Evolutionary conservation across 1,140 invertebrate species (phyloP).

Genomic region (Penaeus indicus): DNA sequence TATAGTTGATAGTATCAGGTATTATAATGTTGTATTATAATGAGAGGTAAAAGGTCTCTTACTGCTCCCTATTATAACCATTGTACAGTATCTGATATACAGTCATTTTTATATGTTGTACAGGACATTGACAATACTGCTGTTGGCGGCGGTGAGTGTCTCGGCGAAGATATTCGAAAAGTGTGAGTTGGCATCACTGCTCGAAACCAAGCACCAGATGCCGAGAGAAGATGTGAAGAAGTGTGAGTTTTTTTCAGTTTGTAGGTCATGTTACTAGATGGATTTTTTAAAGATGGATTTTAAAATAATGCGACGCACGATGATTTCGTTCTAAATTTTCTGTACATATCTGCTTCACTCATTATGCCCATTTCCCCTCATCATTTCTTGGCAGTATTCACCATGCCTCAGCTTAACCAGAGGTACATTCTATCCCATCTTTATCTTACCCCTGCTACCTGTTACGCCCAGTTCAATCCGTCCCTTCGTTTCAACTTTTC

Average conservation of each 20-base stretch:
- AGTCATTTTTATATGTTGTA: neutral
- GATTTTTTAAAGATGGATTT: neutral
- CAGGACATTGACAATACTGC: neutral
- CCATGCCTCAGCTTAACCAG: neutral
- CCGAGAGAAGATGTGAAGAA: slow-evolving; percentile 34
- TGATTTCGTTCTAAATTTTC: no score
- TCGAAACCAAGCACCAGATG: slow-evolving; percentile 46
- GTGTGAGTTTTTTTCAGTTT: slow-evolving; percentile 44
- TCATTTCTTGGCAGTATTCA: neutral
- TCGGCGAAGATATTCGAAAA: slow-evolving; percentile 57
- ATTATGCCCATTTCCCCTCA: no score
- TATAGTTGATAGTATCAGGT: no score
- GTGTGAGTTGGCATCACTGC: slow-evolving; percentile 51
- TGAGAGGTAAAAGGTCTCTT: no score
- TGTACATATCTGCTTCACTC: no score
- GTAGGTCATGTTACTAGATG: neutral
- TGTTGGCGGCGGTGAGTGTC: neutral
- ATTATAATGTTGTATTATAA: no score
- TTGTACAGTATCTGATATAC: no score
- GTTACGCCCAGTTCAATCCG: neutral
- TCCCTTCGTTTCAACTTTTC: no score
- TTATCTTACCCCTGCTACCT: neutral
- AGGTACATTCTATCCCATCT: no score
- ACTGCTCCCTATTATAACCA: no score
- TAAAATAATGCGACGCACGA: no score